Conservation (phyloP, 1,140 invertebrate genomes). For the Medauroidea extradentata region DNA sequence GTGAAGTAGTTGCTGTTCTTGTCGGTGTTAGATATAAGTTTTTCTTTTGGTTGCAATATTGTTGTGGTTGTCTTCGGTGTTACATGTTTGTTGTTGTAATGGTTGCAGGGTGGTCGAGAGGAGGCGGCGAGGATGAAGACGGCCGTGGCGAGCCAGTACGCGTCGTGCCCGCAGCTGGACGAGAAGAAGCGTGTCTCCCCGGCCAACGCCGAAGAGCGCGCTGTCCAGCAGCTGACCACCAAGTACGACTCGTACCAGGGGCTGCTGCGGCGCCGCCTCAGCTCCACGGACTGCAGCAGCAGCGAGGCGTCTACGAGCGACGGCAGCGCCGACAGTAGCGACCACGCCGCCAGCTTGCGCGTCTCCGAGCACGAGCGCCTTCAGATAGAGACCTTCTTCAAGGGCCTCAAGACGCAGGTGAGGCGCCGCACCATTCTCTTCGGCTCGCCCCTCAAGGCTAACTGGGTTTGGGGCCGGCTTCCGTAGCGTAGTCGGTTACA, state of each 20-base stretch:
- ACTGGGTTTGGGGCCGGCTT: too few species aligned
- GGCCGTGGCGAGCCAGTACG: neutral
- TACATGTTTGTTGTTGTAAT: too few species aligned
- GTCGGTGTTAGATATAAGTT: too few species aligned
- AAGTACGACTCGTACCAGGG: constrained; percentile 11
- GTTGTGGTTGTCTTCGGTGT: too few species aligned
- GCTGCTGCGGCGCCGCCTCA: neutral
- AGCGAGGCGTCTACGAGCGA: constrained; percentile 1
- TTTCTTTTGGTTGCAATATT: too few species aligned
- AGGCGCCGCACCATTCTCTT: too few species aligned
- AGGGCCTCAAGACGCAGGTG: constrained; percentile 69
- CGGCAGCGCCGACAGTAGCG: constrained; percentile 9
- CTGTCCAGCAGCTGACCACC: constrained; percentile 3
- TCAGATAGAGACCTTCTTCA: constrained; percentile 75
- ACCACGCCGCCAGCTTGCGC: constrained; percentile 23
- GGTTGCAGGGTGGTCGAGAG: too few species aligned
- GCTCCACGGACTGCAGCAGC: constrained; percentile 1
- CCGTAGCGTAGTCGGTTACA: too few species aligned
- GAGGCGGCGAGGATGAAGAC: too few species aligned
- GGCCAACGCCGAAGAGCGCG: neutral
- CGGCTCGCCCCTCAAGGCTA: too few species aligned
- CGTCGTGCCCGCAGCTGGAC: constrained; percentile 4
- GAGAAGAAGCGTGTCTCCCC: neutral
- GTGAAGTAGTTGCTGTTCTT: too few species aligned
- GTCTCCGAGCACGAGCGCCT: constrained; percentile 65